Base-by-base conservation (phyloP, 2,113 vertebrate species). In the Tachysurus vachellii region DNA sequence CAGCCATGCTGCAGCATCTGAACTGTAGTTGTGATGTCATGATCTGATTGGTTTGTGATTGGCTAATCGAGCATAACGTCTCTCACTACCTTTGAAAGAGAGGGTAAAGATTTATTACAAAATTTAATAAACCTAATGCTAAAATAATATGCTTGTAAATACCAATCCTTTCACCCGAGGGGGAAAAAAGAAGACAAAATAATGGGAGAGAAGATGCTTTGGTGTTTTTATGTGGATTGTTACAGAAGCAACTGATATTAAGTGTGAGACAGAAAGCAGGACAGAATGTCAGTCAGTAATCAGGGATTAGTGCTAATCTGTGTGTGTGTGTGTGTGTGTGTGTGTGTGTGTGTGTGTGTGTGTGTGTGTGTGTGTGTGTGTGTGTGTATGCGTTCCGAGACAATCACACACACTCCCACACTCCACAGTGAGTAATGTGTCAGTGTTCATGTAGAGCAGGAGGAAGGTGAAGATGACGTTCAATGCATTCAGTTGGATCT, bases 261-360 rank as follows among this genome's bases (percentile, higher is more conserved):
- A 61, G 8, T n/a, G 17, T 31, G 66, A 11, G 44, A 44, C 19
- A 70, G 42, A 84, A 85, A 14, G 83, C 56, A 88, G 87, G 85
- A 87, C 87, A 82, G 83, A 59, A 61, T 7, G 47, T 50, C 47
- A n/a, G 13, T 16, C 47, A 28, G 47, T 87, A 62, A 77, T 64
- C 44, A 7, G 80, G 88, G 88, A 89, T 89, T 87, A 83, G 61
- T 56, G 26, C 44, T 90, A 90, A 90, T 90, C 89, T 85, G 82
- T 62, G 73, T 16, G 5, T 3, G 2, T 85, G 85, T 62, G 73
- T 16, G 5, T 3, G 2, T 17, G n/a, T 85, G 85, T 62, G 73
- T 16, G 5, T 3, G 2, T 17, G n/a, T 17, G 89, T 80, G 85
- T 87, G 79, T 85, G 88, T 82, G 83, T 80, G 75, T 85, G 85